Conservation (phyloP, 2,888 invertebrate species). For the Resseliella maxima region DNA sequence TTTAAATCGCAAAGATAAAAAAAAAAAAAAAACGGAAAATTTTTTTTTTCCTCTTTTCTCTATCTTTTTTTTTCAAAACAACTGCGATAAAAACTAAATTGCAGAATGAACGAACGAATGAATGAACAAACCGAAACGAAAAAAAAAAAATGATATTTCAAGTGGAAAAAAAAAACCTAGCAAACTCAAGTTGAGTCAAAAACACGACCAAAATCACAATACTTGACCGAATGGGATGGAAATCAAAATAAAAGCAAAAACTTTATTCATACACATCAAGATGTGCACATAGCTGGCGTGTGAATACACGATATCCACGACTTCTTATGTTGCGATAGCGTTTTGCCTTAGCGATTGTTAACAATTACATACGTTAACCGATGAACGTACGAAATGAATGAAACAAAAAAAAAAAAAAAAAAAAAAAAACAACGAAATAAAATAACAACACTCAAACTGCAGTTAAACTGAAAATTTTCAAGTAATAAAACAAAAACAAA, state of each 20-base stretch:
- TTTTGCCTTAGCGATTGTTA: background rate
- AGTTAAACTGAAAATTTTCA: background rate
- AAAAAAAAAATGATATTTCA: too few species aligned
- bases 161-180: too few species aligned
- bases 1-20: background rate
- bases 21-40: background rate
- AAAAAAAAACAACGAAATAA: too few species aligned
- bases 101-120: too few species aligned
- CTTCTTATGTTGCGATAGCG: slow-evolving; percentile 15
- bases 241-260: background rate
- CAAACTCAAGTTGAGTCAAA: background rate
- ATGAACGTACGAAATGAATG: too few species aligned
- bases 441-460: background rate
- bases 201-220: background rate
- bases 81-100: too few species aligned
- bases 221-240: background rate
- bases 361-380: background rate
- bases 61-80: too few species aligned
- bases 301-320: background rate
- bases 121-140: too few species aligned
- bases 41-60: too few species aligned
- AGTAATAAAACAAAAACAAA: background rate
- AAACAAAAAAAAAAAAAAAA: too few species aligned
- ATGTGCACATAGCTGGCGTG: slow-evolving; percentile 21
- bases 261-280: slow-evolving; percentile 2